These are phyloP conservation scores for Enteromius trimaculatus DNA, from an alignment of 2,797 vertebrate genomes.

Conservation along the genomic window DNA sequence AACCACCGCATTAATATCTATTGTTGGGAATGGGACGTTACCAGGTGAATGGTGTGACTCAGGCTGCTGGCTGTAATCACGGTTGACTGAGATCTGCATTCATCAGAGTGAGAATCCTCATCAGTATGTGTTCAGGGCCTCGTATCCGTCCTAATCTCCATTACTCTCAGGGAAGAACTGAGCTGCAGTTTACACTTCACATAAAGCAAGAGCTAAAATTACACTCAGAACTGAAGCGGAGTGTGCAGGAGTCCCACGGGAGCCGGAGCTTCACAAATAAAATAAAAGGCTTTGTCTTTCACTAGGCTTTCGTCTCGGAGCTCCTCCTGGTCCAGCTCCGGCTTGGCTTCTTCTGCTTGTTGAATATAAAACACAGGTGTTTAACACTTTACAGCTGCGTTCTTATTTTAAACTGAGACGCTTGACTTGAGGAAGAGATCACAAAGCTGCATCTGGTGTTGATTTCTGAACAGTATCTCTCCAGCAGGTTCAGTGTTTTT, in stretches of 20 bases:
- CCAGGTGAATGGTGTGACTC: not conserved
- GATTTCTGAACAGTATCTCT: not conserved
- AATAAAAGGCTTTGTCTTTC: slow-evolving; percentile 69
- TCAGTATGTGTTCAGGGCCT: slow-evolving; percentile 71
- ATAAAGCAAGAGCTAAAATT: slow-evolving; percentile 81
- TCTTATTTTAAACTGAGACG: not conserved
- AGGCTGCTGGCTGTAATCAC: not conserved
- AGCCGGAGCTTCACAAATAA: slow-evolving; percentile 81
- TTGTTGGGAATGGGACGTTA: not conserved
- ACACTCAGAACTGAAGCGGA: slow-evolving; percentile 81
- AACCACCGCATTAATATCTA: not conserved
- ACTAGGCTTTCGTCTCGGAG: not conserved
- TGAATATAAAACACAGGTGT: not conserved
- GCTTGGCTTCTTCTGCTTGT: slow-evolving; percentile 24
- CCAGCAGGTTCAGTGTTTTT: not conserved
- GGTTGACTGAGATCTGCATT: slow-evolving; percentile 55
- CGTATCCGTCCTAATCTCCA: slow-evolving; percentile 78
- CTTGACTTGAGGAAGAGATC: slow-evolving; percentile 58
- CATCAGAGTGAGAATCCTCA: slow-evolving; percentile 70
- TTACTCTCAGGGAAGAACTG: slow-evolving; percentile 80
- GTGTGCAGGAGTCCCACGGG: slow-evolving; percentile 78
- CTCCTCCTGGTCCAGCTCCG: slow-evolving; percentile 57
- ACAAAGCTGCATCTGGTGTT: not conserved
- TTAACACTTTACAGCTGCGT: not conserved
- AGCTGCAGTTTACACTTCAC: slow-evolving; percentile 82